These are phyloP conservation scores for Patella caerulea DNA, from an alignment of 2,888 invertebrate species.

Conservation along the genomic window DNA sequence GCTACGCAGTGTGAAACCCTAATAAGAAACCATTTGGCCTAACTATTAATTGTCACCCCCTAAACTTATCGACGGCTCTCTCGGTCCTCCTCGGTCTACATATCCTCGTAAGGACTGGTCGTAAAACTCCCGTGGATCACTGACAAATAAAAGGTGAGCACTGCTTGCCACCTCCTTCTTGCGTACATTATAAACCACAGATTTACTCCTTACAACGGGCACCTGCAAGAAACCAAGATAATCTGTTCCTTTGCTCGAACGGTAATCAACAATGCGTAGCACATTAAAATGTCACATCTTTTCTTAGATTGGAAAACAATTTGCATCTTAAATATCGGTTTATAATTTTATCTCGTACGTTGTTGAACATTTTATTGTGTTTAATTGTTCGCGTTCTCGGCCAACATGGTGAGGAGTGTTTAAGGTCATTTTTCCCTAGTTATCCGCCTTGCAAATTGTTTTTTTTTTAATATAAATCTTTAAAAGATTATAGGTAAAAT, in stretches of 20 bases:
- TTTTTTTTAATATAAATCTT: no score
- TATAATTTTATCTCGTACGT: neutral
- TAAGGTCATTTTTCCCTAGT: neutral
- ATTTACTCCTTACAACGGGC: neutral
- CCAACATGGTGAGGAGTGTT: neutral
- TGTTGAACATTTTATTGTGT: neutral
- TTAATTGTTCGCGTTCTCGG: neutral
- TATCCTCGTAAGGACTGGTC: neutral
- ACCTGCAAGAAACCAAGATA: neutral
- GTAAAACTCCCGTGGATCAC: neutral
- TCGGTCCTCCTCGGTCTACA: no score
- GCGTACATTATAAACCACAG: no score
- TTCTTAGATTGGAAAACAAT: neutral
- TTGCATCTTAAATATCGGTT: neutral
- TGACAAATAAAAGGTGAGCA: neutral
- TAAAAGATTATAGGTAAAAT: no score
- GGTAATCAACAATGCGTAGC: neutral
- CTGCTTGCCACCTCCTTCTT: neutral
- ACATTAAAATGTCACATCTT: slow-evolving; percentile 8
- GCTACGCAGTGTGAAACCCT: no score
- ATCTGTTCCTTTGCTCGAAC: neutral
- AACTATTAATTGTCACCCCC: slow-evolving; percentile 20
- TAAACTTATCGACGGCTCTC: neutral
- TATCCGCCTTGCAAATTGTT: no score
- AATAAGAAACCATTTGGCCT: slow-evolving; percentile 21